Conservation (phyloP, 2,113 vertebrate species). For the Porphyrio hochstetteri region DNA sequence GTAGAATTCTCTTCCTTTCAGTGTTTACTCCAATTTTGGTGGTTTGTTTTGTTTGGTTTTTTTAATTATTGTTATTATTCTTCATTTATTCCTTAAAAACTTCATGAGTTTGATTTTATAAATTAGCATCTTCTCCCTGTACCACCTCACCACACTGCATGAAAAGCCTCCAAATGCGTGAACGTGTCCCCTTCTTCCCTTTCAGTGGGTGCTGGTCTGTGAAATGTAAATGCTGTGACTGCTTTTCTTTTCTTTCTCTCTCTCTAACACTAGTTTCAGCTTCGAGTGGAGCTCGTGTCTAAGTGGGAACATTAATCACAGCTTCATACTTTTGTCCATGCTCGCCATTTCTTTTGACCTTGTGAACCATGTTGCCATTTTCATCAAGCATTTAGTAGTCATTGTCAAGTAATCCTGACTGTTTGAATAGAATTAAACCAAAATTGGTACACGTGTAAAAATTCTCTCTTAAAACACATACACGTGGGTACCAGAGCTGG, state of each 20-base stretch:
- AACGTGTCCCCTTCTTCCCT: constrained; percentile 28
- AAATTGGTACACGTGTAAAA: constrained; percentile 23
- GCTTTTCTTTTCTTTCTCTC: constrained; percentile 28
- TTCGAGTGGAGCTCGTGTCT: constrained; percentile 44
- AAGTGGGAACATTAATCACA: constrained; percentile 48
- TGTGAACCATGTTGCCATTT: constrained; percentile 56
- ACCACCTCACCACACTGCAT: constrained; percentile 67
- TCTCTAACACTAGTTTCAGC: constrained; percentile 29
- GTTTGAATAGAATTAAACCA: constrained; percentile 54
- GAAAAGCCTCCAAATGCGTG: constrained; percentile 33
- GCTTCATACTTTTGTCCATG: constrained; percentile 59
- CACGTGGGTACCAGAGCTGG: constrained; percentile 2
- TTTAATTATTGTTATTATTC: background rate
- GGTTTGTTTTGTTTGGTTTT: constrained; percentile 6
- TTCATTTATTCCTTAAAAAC: constrained; percentile 38
- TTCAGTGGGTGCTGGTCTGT: constrained; percentile 69
- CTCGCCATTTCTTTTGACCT: constrained; percentile 62
- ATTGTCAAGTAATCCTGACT: constrained; percentile 36
- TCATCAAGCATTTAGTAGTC: constrained; percentile 57
- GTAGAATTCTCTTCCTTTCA: constrained; percentile 63
- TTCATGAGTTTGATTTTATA: constrained; percentile 48
- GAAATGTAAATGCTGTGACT: constrained; percentile 57
- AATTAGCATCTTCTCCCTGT: constrained; percentile 36
- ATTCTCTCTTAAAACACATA: constrained; percentile 15
- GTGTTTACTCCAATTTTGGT: constrained; percentile 63